Evolutionary conservation across 2,113 vertebrate species (phyloP).

Genomic region (Guaruba guarouba): DNA sequence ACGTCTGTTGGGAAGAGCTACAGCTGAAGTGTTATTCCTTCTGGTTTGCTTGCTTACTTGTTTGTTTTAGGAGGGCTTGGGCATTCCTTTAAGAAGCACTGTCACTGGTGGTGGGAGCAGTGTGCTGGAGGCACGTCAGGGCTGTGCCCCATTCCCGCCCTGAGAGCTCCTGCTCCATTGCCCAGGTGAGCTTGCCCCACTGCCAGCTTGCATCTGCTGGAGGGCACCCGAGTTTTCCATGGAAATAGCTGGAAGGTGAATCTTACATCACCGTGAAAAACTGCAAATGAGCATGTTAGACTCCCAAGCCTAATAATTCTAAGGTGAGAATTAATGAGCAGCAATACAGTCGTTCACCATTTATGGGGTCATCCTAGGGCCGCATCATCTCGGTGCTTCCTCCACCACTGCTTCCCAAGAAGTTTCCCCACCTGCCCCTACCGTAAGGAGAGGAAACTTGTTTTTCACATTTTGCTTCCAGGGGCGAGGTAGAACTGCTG

Average conservation of each 20-base stretch:
- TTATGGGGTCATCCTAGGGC: neutral
- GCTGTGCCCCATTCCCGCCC: accelerated
- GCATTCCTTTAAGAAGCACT: neutral
- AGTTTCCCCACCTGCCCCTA: neutral
- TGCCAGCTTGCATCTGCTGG: neutral
- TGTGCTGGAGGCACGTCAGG: neutral
- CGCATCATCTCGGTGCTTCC: neutral
- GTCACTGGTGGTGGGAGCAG: neutral
- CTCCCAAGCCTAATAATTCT: neutral
- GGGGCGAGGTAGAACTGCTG: neutral
- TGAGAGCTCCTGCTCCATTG: neutral
- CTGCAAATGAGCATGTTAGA: neutral
- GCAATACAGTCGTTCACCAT: accelerated
- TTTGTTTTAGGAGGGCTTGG: neutral
- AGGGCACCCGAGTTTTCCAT: neutral
- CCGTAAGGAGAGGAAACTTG: neutral
- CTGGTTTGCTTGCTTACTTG: neutral
- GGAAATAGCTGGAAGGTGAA: neutral
- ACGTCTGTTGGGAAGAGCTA: neutral
- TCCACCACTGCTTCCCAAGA: neutral
- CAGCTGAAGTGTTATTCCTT: neutral
- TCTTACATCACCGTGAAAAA: neutral
- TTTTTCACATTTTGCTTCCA: neutral
- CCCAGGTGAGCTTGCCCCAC: neutral
- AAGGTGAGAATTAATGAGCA: neutral